These are phyloP conservation scores for Amblyteles armatorius DNA, from an alignment of 2,888 invertebrate genomes.

Conservation along the genomic window DNA sequence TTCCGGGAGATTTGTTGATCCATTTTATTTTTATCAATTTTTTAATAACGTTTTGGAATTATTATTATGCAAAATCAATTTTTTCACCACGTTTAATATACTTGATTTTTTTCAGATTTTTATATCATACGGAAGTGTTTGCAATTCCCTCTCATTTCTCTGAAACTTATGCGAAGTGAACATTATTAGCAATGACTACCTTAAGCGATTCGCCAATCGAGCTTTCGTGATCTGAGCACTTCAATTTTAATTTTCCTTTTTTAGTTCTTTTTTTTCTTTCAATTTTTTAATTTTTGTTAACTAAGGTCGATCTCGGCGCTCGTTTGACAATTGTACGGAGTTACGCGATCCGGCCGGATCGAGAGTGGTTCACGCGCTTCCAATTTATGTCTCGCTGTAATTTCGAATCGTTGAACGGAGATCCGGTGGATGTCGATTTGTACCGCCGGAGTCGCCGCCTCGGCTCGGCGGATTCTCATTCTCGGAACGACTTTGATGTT, in stretches of 20 bases:
- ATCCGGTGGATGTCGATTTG: conserved; percentile 33
- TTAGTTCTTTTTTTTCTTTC: neutral
- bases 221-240: conserved; percentile 7
- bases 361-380: conserved; percentile 63
- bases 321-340: conserved; percentile 53
- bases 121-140: no score
- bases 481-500: neutral
- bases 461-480: neutral
- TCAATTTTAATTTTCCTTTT: neutral
- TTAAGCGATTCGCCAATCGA: neutral
- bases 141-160: no score
- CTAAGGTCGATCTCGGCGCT: neutral
- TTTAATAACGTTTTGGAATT: no score
- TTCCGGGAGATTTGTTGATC: no score
- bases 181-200: neutral
- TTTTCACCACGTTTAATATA: no score
- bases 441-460: conserved; percentile 7
- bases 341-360: conserved; percentile 49
- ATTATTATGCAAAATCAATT: no score
- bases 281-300: neutral
- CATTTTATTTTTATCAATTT: no score
- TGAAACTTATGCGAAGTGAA: no score
- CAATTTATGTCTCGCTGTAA: conserved; percentile 49
- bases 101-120: no score
- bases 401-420: conserved; percentile 49